These are phyloP conservation scores for Lemur catta DNA, from an alignment of 2,797 vertebrate species.

Conservation along the genomic window DNA sequence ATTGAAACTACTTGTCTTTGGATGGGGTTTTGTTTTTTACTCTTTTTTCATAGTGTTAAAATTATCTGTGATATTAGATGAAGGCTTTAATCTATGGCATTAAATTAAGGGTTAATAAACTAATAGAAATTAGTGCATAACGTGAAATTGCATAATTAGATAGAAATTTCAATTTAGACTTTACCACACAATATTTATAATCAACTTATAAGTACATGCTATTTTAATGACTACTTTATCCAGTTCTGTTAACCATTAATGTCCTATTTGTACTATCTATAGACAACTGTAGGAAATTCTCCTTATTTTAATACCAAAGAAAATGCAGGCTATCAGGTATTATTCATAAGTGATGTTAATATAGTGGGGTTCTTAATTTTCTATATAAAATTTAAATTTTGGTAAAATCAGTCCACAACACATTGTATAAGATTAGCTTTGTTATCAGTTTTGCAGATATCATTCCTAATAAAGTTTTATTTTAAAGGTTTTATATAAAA, in stretches of 20 bases:
- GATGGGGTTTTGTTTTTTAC: background rate
- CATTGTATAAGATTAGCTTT: background rate
- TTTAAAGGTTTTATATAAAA: background rate
- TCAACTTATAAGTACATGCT: background rate
- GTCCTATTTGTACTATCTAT: background rate
- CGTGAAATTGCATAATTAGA: background rate
- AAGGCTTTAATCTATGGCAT: background rate
- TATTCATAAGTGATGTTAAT: slow-evolving; percentile 6
- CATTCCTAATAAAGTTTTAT: background rate
- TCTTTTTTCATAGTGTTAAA: background rate
- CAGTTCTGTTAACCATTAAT: slow-evolving; percentile 27
- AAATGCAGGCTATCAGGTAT: background rate
- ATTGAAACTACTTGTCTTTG: slow-evolving; percentile 35
- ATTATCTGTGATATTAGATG: slow-evolving; percentile 1
- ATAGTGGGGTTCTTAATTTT: background rate
- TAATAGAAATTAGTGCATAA: background rate
- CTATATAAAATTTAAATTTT: slow-evolving; percentile 27
- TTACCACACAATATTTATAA: slow-evolving; percentile 19
- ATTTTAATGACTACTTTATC: slow-evolving; percentile 7
- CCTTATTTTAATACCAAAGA: background rate
- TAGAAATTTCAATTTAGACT: slow-evolving; percentile 19
- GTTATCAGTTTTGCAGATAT: background rate
- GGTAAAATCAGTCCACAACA: background rate
- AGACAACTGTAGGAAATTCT: slow-evolving; percentile 4
- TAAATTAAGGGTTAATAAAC: slow-evolving; percentile 14